These are phyloP conservation scores for Brenthis hecate DNA, from an alignment of 2,888 invertebrate species.

Conservation along the genomic window DNA sequence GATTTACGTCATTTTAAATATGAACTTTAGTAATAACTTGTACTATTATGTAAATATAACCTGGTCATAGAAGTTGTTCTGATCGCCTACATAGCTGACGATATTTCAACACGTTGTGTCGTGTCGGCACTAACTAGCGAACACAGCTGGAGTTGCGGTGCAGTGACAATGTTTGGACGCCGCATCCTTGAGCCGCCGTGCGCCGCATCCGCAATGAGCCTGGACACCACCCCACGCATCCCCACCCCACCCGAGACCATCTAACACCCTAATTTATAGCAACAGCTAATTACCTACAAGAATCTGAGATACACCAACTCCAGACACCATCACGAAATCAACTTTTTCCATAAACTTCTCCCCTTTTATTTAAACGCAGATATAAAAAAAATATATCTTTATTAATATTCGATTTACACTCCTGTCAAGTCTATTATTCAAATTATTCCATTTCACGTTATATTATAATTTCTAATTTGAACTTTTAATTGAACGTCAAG, in stretches of 20 bases:
- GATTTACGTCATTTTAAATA: neutral
- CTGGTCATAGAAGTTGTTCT: constrained; percentile 7
- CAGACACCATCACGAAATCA: constrained; percentile 45
- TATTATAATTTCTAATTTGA: constrained; percentile 21
- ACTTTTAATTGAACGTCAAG: constrained; percentile 21
- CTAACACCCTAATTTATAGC: constrained; percentile 69
- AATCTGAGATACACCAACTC: constrained; percentile 60
- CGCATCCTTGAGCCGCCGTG: constrained; percentile 60
- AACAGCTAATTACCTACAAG: constrained; percentile 73
- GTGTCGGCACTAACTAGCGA: constrained; percentile 69
- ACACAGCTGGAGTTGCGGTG: constrained; percentile 72
- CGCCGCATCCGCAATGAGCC: constrained; percentile 65
- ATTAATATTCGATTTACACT: constrained; percentile 6
- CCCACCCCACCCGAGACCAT: constrained; percentile 21
- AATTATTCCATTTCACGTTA: constrained; percentile 25
- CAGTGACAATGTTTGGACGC: constrained; percentile 72
- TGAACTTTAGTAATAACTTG: neutral
- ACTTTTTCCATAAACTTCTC: neutral
- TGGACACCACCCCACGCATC: constrained; percentile 30
- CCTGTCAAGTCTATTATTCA: constrained; percentile 19
- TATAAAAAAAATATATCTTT: neutral
- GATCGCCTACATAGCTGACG: constrained; percentile 17
- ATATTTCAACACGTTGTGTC: constrained; percentile 65
- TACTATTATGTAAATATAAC: neutral
- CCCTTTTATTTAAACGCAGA: neutral